These are phyloP conservation scores for Chamaedrilus cognettii DNA, from an alignment of 2,888 invertebrate genomes.

Conservation along the genomic window DNA sequence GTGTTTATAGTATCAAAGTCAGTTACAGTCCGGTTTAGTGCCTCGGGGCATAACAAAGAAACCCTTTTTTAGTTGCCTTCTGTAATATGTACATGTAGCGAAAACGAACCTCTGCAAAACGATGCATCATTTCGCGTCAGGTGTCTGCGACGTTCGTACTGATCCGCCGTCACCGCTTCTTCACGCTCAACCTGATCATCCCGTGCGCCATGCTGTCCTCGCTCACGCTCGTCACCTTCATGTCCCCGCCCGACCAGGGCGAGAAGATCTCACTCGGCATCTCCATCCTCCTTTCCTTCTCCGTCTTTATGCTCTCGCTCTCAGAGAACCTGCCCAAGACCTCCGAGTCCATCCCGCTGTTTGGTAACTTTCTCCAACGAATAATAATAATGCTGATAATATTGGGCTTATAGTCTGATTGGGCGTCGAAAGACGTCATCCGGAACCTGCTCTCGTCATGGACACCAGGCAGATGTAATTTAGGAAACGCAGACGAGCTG, in stretches of 20 bases:
- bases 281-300: conserved; percentile 46
- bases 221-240: conserved; percentile 43
- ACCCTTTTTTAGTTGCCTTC: too few relatives aligned
- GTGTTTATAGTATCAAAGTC: too few relatives aligned
- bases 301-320: conserved; percentile 46
- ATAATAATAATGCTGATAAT: too few relatives aligned
- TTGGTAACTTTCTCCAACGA: conserved; percentile 38
- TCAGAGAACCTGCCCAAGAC: conserved; percentile 44
- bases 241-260: conserved; percentile 45
- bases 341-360: conserved; percentile 42
- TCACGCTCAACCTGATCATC: conserved; percentile 38
- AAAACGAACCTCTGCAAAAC: too few relatives aligned
- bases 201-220: conserved; percentile 47
- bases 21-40: too few relatives aligned
- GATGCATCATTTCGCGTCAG: background rate
- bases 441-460: too few relatives aligned
- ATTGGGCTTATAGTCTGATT: too few relatives aligned
- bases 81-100: too few relatives aligned
- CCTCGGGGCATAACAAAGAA: too few relatives aligned
- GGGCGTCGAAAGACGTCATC: too few relatives aligned
- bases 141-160: conserved; percentile 13
- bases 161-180: conserved; percentile 20
- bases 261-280: conserved; percentile 49
- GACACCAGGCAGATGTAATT: too few relatives aligned
- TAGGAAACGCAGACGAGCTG: too few relatives aligned